Base-by-base conservation (phyloP, 2,797 vertebrate species). In the Ispidina picta region DNA sequence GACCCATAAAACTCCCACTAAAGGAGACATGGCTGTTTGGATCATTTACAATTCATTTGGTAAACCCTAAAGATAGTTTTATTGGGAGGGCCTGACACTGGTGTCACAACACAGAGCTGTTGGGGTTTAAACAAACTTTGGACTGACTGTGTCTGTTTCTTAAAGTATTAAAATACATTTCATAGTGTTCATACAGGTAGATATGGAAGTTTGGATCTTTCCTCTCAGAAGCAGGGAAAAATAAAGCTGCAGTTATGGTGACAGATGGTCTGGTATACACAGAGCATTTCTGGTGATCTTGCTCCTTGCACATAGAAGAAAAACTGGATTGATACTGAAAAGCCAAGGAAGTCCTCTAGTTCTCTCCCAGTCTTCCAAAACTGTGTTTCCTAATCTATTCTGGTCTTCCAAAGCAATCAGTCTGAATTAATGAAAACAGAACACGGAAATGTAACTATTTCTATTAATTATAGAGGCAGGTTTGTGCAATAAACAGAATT, bases 401-500 rank as follows among this genome's bases (percentile, higher is more conserved):
- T 69, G 52, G n/a, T 63, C 62, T 84, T 77, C 83, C 16, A 46
- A 80, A 88, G 44, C 62, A 48, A 92, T 88, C 58, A 37, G 72
- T 93, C 52, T 88, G 66, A 85, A 75, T 85, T 95, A 94, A 93
- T 94, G 91, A 75, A 88, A 88, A 69, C 48, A 90, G 62, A 84
- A 78, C 55, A 75, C 85, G 83, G 59, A 62, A 83, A 90, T 49
- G 46, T n/a, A 63, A 69, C 70, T 56, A 72, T 92, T 96, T 91
- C 92, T 92, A 89, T 90, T 92, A 92, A 95, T 96, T 93, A 93
- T 85, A 71, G 72, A 83, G 75, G 49, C 83, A 94, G 78, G 74
- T 94, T 91, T 94, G 78, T 75, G 81, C 75, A 92, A 94, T 93
- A 91, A 96, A 86, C 54, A 90, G 91, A 91, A 96, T 92, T 91